phyloP scores from a whole-genome alignment of 2,113 vertebrate species.

The Paratilapia polleni region DNA sequence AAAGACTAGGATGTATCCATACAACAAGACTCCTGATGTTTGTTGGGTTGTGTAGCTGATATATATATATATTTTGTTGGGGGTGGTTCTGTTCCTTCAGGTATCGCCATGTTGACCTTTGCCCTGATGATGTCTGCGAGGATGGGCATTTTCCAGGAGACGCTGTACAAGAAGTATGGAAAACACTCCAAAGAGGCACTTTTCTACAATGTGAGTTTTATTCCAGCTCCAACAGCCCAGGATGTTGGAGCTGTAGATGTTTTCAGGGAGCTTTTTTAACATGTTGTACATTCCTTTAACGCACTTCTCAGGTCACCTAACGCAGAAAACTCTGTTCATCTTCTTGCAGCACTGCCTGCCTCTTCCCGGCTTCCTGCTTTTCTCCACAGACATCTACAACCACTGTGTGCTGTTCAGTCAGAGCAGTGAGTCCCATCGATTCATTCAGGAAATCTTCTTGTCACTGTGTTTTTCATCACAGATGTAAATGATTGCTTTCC shows the following conservation, averaged over 20 bases:
- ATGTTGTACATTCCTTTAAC: neutral
- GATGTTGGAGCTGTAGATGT: neutral
- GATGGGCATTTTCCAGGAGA: slow-evolving; percentile 99
- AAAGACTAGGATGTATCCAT: too few species aligned
- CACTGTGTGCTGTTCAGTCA: slow-evolving; percentile 89
- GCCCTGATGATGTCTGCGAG: slow-evolving; percentile 95
- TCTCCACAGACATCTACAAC: slow-evolving; percentile 91
- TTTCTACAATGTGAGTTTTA: slow-evolving; percentile 91
- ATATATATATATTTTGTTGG: too few species aligned
- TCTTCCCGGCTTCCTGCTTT: slow-evolving; percentile 93
- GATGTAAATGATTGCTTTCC: neutral
- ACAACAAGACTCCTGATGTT: too few species aligned
- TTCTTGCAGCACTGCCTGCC: slow-evolving; percentile 89
- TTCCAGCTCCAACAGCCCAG: neutral
- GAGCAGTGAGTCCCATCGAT: slow-evolving; percentile 83
- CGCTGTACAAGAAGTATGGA: slow-evolving; percentile 89
- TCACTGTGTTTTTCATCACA: neutral
- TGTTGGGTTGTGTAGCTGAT: neutral
- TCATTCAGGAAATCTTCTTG: neutral
- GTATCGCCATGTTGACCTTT: slow-evolving; percentile 92
- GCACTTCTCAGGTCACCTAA: neutral
- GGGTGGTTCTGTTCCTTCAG: slow-evolving; percentile 67
- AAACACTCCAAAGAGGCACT: slow-evolving; percentile 96
- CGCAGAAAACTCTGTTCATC: neutral
- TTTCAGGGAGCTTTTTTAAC: neutral